Evolutionary conservation across 2,888 invertebrate species (phyloP).

Genomic region (Troides oblongomaculatus): DNA sequence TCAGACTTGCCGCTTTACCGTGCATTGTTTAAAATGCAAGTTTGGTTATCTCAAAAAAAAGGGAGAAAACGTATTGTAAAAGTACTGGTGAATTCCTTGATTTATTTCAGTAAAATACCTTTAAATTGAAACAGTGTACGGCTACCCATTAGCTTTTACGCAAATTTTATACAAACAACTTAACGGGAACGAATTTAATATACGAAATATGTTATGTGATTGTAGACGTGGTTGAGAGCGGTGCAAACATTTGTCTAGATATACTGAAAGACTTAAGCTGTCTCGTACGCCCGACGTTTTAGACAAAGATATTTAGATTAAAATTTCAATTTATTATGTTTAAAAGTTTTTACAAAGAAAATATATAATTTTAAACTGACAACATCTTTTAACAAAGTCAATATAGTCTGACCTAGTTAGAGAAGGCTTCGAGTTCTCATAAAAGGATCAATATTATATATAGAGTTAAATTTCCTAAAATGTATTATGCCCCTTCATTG

Average conservation of each 20-base stretch:
- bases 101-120: background rate
- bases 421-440: too few species aligned
- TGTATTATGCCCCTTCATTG: too few species aligned
- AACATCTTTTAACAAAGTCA: too few species aligned
- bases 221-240: constrained; percentile 1
- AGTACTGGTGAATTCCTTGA: too few species aligned
- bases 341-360: background rate
- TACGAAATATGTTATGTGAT: background rate
- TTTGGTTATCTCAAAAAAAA: too few species aligned
- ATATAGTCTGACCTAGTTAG: too few species aligned
- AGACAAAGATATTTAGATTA: background rate
- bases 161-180: background rate
- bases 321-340: background rate
- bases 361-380: too few species aligned
- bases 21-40: background rate
- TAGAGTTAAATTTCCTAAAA: too few species aligned
- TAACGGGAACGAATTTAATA: background rate
- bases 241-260: constrained; percentile 2
- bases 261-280: constrained; percentile 2
- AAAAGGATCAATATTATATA: too few species aligned
- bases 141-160: too few species aligned
- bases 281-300: background rate
- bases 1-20: background rate
- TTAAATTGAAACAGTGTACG: background rate
- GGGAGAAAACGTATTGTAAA: too few species aligned